Percentiles rank a stretch among this genome's conserved stretches.
Evolutionary conservation across 2,888 invertebrate genomes (phyloP).

Genomic region (Hesperia comma): DNA sequence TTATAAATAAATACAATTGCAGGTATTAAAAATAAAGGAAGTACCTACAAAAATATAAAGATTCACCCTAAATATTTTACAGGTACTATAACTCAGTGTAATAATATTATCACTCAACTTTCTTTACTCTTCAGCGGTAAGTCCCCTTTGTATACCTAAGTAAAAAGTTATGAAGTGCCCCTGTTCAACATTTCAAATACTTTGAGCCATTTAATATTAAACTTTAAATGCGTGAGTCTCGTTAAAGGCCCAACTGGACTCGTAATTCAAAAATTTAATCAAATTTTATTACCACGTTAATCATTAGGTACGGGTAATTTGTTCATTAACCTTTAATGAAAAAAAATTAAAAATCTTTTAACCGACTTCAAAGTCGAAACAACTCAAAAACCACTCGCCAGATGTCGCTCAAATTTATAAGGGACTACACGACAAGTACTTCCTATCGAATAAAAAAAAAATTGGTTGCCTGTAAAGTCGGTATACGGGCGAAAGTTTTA

Average conservation of each 20-base stretch:
- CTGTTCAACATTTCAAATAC: conserved; percentile 22
- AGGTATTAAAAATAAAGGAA: too few relatives aligned
- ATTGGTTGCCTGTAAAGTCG: too few relatives aligned
- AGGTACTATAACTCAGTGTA: background rate
- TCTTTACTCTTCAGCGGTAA: conserved; percentile 6
- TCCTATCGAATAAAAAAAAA: too few relatives aligned
- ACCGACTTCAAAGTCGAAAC: too few relatives aligned
- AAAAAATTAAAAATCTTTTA: too few relatives aligned
- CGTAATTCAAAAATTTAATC: conserved; percentile 19
- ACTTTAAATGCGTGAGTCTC: conserved; percentile 16
- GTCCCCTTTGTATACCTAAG: conserved; percentile 19
- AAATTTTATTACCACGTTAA: conserved; percentile 8
- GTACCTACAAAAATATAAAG: too few relatives aligned
- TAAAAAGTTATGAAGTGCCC: conserved; percentile 22
- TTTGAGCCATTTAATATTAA: conserved; percentile 29
- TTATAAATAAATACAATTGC: too few relatives aligned
- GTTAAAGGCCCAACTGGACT: conserved; percentile 22
- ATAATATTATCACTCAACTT: conserved; percentile 9
- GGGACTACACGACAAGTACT: too few relatives aligned
- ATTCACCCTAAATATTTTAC: background rate
- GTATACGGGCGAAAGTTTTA: too few relatives aligned
- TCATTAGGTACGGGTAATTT: background rate
- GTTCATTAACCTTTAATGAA: too few relatives aligned
- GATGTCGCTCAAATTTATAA: too few relatives aligned
- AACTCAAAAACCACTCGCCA: too few relatives aligned